A percentile compares a stretch with the other conserved stretches of the same genome.
These are phyloP conservation scores for Vanessa cardui DNA, from an alignment of 2,888 invertebrate species.

Conservation along the genomic window DNA sequence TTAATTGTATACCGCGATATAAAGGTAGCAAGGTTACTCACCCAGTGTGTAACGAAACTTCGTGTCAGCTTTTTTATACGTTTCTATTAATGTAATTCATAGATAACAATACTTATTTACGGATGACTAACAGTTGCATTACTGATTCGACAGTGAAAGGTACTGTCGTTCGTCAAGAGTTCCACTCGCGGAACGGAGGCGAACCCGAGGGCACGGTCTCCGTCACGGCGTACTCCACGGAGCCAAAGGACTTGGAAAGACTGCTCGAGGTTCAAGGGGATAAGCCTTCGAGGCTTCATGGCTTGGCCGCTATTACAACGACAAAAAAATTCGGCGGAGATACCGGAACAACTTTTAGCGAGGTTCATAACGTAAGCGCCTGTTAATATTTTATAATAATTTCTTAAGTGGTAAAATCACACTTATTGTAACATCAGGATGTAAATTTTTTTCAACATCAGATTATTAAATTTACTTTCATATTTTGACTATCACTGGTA, in stretches of 20 bases:
- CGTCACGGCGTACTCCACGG: slow-evolving; percentile 87
- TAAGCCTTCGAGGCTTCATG: slow-evolving; percentile 68
- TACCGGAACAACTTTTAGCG: slow-evolving; percentile 64
- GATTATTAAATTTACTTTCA: too few species aligned
- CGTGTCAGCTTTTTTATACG: slow-evolving; percentile 4
- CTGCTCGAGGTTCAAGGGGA: slow-evolving; percentile 67
- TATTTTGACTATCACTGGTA: not conserved
- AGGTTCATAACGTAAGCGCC: slow-evolving; percentile 64
- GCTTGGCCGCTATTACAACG: slow-evolving; percentile 76
- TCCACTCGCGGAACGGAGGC: slow-evolving; percentile 86
- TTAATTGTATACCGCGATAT: not conserved
- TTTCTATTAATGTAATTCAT: slow-evolving; percentile 12
- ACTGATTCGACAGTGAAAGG: slow-evolving; percentile 84
- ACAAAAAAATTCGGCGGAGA: slow-evolving; percentile 75
- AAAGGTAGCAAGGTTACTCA: not conserved
- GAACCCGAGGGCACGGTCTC: slow-evolving; percentile 87
- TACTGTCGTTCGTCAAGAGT: slow-evolving; percentile 86
- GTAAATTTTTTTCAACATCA: not conserved
- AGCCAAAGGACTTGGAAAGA: slow-evolving; percentile 81
- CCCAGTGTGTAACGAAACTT: not conserved
- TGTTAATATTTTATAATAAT: slow-evolving; percentile 21
- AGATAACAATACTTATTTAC: slow-evolving; percentile 43
- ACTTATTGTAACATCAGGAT: not conserved
- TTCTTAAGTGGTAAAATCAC: not conserved
- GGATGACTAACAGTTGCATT: slow-evolving; percentile 42